Conservation (phyloP, 23 tunicate genomes). For the Phallusia fumigata region DNA sequence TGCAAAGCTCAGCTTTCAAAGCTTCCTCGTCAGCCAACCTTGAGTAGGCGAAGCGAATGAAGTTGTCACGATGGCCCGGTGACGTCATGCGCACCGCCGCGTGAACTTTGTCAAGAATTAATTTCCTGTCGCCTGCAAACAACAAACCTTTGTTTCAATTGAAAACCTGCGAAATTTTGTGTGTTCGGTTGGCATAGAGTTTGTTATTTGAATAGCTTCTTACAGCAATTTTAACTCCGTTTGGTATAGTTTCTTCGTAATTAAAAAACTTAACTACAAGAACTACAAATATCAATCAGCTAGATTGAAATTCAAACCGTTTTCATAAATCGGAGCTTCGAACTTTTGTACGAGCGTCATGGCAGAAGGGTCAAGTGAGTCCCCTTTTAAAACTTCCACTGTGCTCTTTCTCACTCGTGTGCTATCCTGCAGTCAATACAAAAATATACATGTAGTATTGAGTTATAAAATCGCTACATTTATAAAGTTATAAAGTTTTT, state of each 20-base stretch:
- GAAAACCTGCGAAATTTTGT: too few relatives aligned
- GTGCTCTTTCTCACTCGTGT: not conserved
- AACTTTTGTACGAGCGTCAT: constrained; percentile 13
- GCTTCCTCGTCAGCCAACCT: not conserved
- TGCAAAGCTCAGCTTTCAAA: constrained; percentile 12
- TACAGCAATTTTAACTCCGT: too few relatives aligned
- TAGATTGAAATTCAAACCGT: not conserved
- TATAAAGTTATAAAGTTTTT: not conserved
- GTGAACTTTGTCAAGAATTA: not conserved
- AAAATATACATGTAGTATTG: too few relatives aligned
- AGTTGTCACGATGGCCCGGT: constrained; percentile 10
- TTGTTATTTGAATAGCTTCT: too few relatives aligned
- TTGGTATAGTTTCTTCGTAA: too few relatives aligned
- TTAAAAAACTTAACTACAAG: too few relatives aligned
- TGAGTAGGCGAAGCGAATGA: constrained; percentile 12
- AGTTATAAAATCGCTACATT: not conserved
- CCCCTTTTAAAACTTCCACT: constrained; percentile 22
- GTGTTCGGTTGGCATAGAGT: too few relatives aligned
- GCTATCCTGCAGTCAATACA: too few relatives aligned
- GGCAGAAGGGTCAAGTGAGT: constrained; percentile 8
- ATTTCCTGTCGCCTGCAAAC: constrained; percentile 4
- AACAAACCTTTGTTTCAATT: not conserved
- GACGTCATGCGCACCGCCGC: constrained; percentile 26
- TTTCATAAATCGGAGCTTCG: constrained; percentile 10
- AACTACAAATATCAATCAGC: too few relatives aligned